Conservation (phyloP, 2,797 vertebrate genomes). For the Bradypus variegatus region DNA sequence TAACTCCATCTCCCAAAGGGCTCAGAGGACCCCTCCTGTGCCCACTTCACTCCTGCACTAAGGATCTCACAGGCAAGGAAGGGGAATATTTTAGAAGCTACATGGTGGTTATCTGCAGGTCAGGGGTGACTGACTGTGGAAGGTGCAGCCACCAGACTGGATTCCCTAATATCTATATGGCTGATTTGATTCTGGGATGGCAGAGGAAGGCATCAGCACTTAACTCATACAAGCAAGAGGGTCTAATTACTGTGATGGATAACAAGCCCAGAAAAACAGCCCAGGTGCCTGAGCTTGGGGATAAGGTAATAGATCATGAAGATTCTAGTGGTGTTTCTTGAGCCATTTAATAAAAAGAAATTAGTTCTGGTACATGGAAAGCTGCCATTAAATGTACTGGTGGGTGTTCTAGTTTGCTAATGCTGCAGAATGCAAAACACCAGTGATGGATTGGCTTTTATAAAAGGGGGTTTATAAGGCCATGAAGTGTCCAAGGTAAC, state of each 20-base stretch:
- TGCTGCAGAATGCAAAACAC: too few species aligned
- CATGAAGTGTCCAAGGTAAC: too few species aligned
- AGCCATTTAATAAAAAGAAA: neutral
- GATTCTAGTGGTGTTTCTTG: neutral
- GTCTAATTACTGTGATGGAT: neutral
- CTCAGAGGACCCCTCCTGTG: too few species aligned
- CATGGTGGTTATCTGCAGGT: neutral
- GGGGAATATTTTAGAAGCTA: neutral
- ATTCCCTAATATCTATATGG: neutral
- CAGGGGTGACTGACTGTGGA: neutral
- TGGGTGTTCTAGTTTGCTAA: too few species aligned
- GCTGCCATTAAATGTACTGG: neutral
- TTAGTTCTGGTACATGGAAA: neutral
- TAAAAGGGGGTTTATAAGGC: too few species aligned
- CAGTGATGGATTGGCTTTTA: too few species aligned
- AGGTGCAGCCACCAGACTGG: neutral
- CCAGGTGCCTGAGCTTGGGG: neutral
- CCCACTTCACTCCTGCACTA: neutral
- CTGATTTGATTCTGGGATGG: neutral
- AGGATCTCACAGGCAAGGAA: neutral
- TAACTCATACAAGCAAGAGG: neutral
- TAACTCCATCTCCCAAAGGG: neutral
- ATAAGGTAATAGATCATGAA: neutral
- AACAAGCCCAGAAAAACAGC: too few species aligned
- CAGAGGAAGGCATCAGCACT: neutral